Percentiles rank a stretch among this genome's conserved stretches.
Conservation (phyloP, 2,888 invertebrate genomes). For the Rhimphoctona megacephalus region DNA sequence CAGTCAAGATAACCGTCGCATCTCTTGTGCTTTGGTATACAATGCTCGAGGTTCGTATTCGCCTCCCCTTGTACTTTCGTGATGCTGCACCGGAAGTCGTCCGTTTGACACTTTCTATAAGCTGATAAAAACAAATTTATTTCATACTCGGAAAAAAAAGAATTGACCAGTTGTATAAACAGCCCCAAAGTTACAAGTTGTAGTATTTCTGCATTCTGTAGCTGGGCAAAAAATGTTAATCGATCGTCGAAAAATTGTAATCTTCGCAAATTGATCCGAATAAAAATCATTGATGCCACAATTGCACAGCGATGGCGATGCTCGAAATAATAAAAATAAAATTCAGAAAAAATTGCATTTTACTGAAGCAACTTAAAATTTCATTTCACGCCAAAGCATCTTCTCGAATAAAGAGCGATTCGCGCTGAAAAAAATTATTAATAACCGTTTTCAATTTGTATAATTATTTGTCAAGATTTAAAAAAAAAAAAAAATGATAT, state of each 20-base stretch:
- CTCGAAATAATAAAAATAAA: background rate
- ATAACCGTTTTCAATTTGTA: background rate
- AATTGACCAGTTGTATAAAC: background rate
- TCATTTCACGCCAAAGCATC: background rate
- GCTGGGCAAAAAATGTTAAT: too few species aligned
- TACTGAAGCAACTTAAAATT: background rate
- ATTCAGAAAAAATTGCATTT: background rate
- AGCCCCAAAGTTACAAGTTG: too few species aligned
- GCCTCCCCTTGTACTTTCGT: slow-evolving; percentile 15
- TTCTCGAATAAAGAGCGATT: background rate
- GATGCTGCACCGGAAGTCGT: slow-evolving; percentile 94
- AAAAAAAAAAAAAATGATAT: background rate
- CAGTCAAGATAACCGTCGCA: slow-evolving; percentile 97
- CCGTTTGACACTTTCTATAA: slow-evolving; percentile 94
- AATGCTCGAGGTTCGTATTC: slow-evolving; percentile 88
- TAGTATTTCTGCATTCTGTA: too few species aligned
- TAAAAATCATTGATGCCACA: too few species aligned
- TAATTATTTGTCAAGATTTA: background rate
- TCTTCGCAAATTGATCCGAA: too few species aligned
- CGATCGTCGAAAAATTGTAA: too few species aligned
- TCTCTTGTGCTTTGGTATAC: slow-evolving; percentile 94
- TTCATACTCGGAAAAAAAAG: background rate
- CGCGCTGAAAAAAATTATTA: too few species aligned
- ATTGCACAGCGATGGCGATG: too few species aligned
- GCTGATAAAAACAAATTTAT: slow-evolving; percentile 84